Evolutionary conservation across 2,113 vertebrate species (phyloP), one percentile per base, ranked within the genome.

Genomic region (Hipposideros armiger): DNA sequence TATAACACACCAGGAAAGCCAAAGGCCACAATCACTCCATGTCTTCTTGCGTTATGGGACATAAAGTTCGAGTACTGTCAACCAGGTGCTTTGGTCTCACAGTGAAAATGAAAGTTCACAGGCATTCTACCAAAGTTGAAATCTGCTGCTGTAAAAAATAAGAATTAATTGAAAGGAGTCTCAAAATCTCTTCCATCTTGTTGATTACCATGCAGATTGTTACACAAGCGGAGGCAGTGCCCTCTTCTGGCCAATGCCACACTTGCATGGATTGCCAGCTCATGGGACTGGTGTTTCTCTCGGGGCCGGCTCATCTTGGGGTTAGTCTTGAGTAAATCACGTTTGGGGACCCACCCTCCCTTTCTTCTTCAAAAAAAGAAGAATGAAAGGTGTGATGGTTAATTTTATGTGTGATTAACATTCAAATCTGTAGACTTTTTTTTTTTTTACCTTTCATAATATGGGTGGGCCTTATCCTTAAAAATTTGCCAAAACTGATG

Each of bases 161-260:
- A 40, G 54, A 30, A 54, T 72, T 78, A 54, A 30, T 30, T 87
- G 42, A 40, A 84, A 69, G n/a, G 8, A 58, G 5, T 11, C 30
- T 62, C 47, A 84, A 40, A 82, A 54, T 88, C 45, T 77, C 66
- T 58, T 66, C n/a, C 54, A 28, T n/a, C 47, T 36, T 47, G 36
- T 8, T 76, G 36, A 60, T 47, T 90, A n/a, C 82, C 30, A 5
- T 1, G 66, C 30, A 19, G 54, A 20, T 15, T 47, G 69, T 58
- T 9, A 32, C 40, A 87, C 54, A 26, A 67, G 67, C 52, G 73
- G 96, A 54, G 64, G 54, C 94, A 95, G 92, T 64, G 78, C 96
- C 97, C 96, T 95, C 97, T 97, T 22, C 92, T 93, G 97, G 92
- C 40, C 78, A 83, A 56, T 16, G 74, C 30, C 11, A 45, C 62